A percentile compares a stretch with the other conserved stretches of the same genome.
These are phyloP conservation scores for Nesospiza acunhae DNA, from an alignment of 2,113 vertebrate genomes.

Conservation along the genomic window DNA sequence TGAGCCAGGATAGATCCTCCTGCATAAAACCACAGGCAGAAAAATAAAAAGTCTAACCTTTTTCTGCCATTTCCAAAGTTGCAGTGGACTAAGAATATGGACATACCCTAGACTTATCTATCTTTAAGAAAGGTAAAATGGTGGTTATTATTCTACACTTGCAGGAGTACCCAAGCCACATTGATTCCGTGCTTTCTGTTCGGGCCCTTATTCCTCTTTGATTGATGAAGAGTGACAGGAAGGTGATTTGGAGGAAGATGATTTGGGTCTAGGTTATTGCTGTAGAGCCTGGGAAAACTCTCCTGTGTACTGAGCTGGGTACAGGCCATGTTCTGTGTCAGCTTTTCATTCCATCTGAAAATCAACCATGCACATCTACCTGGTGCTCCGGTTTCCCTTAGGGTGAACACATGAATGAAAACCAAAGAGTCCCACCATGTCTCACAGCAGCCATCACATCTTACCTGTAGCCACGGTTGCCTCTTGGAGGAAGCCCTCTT, in stretches of 20 bases:
- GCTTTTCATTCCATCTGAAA: background rate
- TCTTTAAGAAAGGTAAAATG: background rate
- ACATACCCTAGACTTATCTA: background rate
- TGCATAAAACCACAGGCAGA: background rate
- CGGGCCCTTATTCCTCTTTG: background rate
- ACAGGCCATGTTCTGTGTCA: background rate
- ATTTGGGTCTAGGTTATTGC: background rate
- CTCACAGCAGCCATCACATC: background rate
- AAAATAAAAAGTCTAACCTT: background rate
- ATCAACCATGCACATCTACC: background rate
- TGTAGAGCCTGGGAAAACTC: background rate
- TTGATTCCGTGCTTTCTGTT: too few species aligned
- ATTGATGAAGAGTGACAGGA: background rate
- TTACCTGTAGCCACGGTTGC: rapidly evolving
- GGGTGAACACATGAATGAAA: background rate
- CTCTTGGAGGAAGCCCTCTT: background rate
- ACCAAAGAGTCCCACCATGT: background rate
- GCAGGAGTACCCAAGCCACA: background rate
- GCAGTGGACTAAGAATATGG: background rate
- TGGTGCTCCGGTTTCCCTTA: background rate
- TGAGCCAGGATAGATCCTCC: background rate
- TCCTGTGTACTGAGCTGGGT: background rate
- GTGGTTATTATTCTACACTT: background rate
- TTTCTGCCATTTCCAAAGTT: background rate
- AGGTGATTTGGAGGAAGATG: background rate